Conservation (phyloP, 2,888 invertebrate genomes). For the Andrena bicolor region DNA sequence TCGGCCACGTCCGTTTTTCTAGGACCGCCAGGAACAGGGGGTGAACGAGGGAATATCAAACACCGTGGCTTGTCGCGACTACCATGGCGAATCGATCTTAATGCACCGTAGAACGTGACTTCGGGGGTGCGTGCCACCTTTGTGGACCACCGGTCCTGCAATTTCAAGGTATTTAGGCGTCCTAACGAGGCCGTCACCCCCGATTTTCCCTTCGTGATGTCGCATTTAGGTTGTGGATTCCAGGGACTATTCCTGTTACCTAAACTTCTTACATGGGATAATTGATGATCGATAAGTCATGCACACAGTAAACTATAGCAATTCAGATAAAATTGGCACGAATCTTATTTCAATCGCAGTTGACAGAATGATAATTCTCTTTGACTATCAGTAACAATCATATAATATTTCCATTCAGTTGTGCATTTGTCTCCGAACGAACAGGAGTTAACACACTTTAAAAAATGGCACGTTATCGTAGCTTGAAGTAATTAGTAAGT, state of each 20-base stretch:
- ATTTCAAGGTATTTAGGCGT: constrained; percentile 83
- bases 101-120: constrained; percentile 71
- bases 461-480: no score
- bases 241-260: neutral
- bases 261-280: neutral
- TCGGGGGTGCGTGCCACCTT: constrained; percentile 72
- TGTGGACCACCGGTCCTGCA: constrained; percentile 74
- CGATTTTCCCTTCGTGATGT: constrained; percentile 36
- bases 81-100: constrained; percentile 80
- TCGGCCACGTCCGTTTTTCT: constrained; percentile 40
- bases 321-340: neutral
- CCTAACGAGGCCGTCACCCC: constrained; percentile 62
- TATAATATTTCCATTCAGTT: no score
- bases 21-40: constrained; percentile 24
- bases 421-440: no score
- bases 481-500: no score
- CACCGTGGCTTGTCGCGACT: constrained; percentile 65
- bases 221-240: constrained; percentile 30
- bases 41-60: constrained; percentile 57
- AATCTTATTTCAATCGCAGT: neutral
- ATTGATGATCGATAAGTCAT: neutral
- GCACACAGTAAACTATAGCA: neutral
- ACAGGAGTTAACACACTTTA: no score
- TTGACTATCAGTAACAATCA: no score
- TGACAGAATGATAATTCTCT: no score